Evolutionary conservation across 2,113 vertebrate genomes (phyloP).

Genomic region (Tragulus kanchil): DNA sequence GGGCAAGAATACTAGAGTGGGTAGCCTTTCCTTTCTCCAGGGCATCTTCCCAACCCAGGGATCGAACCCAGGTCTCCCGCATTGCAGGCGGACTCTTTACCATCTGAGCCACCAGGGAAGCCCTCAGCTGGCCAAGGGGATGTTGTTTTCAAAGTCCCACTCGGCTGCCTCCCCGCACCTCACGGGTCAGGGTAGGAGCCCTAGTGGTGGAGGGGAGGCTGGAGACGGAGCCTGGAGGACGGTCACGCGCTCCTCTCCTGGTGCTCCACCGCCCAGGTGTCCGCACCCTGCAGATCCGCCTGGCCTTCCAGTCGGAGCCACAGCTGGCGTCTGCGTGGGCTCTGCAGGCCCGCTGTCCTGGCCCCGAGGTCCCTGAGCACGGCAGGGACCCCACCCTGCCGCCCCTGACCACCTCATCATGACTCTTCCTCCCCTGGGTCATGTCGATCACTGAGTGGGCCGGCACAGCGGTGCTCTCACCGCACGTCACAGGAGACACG

Average conservation of each 20-base stretch:
- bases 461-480: neutral
- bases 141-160: too few species aligned
- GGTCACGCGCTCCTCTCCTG: neutral
- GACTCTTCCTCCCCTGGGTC: neutral
- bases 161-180: neutral
- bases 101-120: too few species aligned
- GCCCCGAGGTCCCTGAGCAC: rapidly evolving
- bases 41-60: too few species aligned
- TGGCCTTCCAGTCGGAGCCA: neutral
- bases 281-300: neutral
- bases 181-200: neutral
- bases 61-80: too few species aligned
- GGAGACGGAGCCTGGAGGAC: neutral
- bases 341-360: neutral
- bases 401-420: neutral
- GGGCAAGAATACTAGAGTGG: too few species aligned
- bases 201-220: neutral
- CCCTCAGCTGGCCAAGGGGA: too few species aligned
- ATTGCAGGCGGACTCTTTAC: too few species aligned
- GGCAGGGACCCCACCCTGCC: neutral
- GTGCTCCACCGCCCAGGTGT: neutral
- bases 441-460: neutral
- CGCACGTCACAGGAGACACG: neutral
- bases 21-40: too few species aligned
- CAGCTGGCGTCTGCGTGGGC: neutral